phyloP scores from a whole-genome alignment of 2,113 vertebrate genomes.

The Dicrurus megarhynchus region DNA sequence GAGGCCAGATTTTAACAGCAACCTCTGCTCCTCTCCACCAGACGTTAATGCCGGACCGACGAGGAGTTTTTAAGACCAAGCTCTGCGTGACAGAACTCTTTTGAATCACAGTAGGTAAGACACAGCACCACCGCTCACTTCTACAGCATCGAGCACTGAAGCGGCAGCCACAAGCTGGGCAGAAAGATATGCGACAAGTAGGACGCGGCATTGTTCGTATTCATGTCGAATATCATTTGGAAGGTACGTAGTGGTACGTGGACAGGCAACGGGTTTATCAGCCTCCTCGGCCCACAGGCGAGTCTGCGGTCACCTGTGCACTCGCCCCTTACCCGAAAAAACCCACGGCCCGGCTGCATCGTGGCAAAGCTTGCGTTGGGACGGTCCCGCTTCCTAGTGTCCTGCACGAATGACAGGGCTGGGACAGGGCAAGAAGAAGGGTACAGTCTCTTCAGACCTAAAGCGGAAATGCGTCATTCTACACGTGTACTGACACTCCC shows the following conservation, averaged over 20 bases:
- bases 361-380: rapidly evolving
- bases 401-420: rapidly evolving
- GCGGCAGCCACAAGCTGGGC: rapidly evolving
- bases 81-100: background rate
- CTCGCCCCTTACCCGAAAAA: background rate
- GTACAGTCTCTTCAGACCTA: no score
- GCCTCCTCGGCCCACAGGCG: no score
- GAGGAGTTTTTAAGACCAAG: background rate
- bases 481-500: rapidly evolving
- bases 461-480: background rate
- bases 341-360: background rate
- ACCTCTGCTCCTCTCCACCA: background rate
- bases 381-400: rapidly evolving
- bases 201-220: rapidly evolving
- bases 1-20: background rate
- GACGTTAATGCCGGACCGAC: background rate
- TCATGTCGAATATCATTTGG: rapidly evolving
- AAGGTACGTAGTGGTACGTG: rapidly evolving
- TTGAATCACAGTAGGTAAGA: background rate
- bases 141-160: rapidly evolving
- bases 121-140: rapidly evolving
- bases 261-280: background rate
- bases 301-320: background rate
- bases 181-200: background rate
- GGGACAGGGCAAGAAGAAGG: rapidly evolving